Percentiles rank a stretch among this genome's conserved stretches.
Conservation (phyloP, 2,888 invertebrate genomes). For the Eupithecia pulchellata region DNA sequence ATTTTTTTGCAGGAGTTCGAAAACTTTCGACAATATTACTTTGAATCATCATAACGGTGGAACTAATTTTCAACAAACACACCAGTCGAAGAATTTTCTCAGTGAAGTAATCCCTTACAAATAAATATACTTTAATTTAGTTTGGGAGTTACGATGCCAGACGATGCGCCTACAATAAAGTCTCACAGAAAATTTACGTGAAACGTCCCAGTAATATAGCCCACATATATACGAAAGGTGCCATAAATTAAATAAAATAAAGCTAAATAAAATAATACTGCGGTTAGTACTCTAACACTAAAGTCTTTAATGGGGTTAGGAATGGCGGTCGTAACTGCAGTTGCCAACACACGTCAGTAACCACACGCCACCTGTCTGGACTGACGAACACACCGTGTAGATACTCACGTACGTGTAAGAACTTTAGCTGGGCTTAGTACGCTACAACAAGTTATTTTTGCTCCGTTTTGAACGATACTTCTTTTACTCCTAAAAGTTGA, state of each 20-base stretch:
- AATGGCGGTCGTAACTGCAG: not conserved
- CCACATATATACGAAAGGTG: not conserved
- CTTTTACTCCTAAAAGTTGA: not conserved
- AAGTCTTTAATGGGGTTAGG: not conserved
- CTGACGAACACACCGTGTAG: conserved; percentile 1
- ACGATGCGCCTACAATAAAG: not conserved
- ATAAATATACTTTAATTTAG: not conserved
- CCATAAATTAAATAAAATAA: not conserved
- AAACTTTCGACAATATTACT: too few relatives aligned
- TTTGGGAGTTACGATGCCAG: not conserved
- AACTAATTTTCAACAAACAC: too few relatives aligned
- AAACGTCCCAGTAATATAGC: not conserved
- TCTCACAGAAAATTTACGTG: not conserved
- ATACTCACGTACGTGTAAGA: too few relatives aligned
- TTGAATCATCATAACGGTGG: too few relatives aligned
- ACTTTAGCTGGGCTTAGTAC: not conserved
- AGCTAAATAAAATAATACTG: not conserved
- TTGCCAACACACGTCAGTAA: not conserved
- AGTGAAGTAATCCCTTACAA: too few relatives aligned
- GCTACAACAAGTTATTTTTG: not conserved
- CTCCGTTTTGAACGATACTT: not conserved
- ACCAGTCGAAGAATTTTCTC: too few relatives aligned
- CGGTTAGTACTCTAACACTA: conserved; percentile 1
- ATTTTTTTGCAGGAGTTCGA: too few relatives aligned
- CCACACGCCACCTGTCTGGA: not conserved